Evolutionary conservation across 53 echinoderm and acorn worm species (phyloP).

Genomic region (Echinarachnius parma): DNA sequence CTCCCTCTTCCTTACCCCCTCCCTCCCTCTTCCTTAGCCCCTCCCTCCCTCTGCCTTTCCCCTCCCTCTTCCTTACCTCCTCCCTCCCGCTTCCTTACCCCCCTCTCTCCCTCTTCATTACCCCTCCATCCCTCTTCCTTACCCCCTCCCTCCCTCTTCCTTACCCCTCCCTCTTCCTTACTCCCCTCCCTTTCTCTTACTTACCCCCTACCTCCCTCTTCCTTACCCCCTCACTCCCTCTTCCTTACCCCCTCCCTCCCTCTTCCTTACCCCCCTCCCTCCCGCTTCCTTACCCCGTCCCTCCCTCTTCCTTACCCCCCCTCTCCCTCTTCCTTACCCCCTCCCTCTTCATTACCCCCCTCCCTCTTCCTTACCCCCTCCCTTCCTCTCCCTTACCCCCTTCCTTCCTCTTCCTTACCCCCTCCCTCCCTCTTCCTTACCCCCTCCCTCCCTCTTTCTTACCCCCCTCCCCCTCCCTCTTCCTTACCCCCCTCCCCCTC

Average conservation of each 20-base stretch:
- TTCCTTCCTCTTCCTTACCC: background rate
- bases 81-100: background rate
- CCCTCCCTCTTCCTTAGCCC: slow-evolving; percentile 3
- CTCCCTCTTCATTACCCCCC: background rate
- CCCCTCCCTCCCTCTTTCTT: background rate
- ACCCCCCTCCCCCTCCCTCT: background rate
- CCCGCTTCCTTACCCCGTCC: background rate
- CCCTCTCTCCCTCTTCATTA: background rate
- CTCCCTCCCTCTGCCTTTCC: background rate
- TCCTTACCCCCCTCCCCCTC: background rate
- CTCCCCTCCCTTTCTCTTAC: background rate
- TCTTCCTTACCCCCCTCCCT: background rate
- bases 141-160: background rate
- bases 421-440: background rate
- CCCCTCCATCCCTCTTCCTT: background rate
- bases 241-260: background rate
- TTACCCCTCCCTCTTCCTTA: background rate
- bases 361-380: background rate
- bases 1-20: background rate
- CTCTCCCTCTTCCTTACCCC: background rate
- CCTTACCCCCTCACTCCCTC: background rate
- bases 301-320: background rate
- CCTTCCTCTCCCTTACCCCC: background rate
- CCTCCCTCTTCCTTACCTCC: background rate
- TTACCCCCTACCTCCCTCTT: background rate